Evolutionary conservation across 1,140 invertebrate species (phyloP).

Genomic region (Danaus melanippus): DNA sequence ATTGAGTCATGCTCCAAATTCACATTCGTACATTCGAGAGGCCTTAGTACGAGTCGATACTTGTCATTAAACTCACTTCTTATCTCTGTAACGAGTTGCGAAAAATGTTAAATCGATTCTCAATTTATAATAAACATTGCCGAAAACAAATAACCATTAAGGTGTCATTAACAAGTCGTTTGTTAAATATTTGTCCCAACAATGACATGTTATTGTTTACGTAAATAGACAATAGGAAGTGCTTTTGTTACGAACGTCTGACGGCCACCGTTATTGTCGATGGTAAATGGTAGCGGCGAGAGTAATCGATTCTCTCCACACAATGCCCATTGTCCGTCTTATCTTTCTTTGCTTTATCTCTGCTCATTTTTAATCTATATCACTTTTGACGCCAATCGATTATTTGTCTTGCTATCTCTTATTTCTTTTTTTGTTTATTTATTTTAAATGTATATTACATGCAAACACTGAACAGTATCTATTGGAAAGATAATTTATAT

Average conservation of each 20-base stretch:
- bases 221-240: conserved; percentile 8
- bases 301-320: conserved; percentile 13
- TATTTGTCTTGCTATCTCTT: not conserved
- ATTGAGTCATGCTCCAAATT: conserved; percentile 12
- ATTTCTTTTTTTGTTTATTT: no score
- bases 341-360: conserved; percentile 8
- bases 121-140: no score
- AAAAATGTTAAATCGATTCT: no score
- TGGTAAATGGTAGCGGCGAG: conserved; percentile 8
- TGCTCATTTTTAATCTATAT: conserved; percentile 1
- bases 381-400: not conserved
- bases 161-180: no score
- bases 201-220: not conserved
- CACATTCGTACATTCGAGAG: conserved; percentile 3
- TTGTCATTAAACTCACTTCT: not conserved
- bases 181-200: no score
- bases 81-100: not conserved
- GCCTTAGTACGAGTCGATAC: not conserved
- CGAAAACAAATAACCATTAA: no score
- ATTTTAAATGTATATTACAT: no score
- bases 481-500: no score
- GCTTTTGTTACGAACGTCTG: not conserved
- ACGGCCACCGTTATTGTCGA: conserved; percentile 1
- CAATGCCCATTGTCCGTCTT: conserved; percentile 12
- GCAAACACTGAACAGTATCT: no score